Evolutionary conservation across 1,140 invertebrate species (phyloP).

Genomic region (Hetaerina americana): DNA sequence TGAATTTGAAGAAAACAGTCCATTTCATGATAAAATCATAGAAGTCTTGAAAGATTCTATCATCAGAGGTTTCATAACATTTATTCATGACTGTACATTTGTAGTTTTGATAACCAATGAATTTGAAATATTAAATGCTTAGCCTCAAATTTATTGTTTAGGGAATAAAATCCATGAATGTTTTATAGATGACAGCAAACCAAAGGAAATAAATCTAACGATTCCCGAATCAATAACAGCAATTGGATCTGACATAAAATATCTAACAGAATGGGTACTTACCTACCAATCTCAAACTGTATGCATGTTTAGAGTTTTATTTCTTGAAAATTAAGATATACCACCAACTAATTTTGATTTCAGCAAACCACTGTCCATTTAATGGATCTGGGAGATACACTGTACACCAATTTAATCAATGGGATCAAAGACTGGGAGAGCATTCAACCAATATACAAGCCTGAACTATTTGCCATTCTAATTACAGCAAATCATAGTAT

Average conservation of each 20-base stretch:
- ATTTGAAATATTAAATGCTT: neutral
- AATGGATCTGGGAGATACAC: neutral
- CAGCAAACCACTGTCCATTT: neutral
- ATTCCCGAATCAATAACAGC: neutral
- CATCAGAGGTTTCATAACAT: neutral
- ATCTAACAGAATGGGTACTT: neutral
- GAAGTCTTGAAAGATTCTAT: neutral
- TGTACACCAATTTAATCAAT: neutral
- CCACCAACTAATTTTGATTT: neutral
- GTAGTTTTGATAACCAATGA: neutral
- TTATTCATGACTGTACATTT: too few relatives aligned
- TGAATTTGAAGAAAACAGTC: neutral
- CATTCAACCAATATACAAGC: neutral
- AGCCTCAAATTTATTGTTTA: neutral
- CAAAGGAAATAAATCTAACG: neutral
- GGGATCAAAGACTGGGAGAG: neutral
- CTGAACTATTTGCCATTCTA: neutral
- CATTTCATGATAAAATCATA: neutral
- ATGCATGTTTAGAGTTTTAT: too few relatives aligned
- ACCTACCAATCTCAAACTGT: too few relatives aligned
- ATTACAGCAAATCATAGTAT: neutral
- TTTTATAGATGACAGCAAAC: neutral
- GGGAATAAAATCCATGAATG: neutral
- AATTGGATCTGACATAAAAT: neutral
- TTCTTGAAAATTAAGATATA: too few relatives aligned